Conservation (phyloP, 2,797 vertebrate genomes). For the Benthosema pterotum region DNA sequence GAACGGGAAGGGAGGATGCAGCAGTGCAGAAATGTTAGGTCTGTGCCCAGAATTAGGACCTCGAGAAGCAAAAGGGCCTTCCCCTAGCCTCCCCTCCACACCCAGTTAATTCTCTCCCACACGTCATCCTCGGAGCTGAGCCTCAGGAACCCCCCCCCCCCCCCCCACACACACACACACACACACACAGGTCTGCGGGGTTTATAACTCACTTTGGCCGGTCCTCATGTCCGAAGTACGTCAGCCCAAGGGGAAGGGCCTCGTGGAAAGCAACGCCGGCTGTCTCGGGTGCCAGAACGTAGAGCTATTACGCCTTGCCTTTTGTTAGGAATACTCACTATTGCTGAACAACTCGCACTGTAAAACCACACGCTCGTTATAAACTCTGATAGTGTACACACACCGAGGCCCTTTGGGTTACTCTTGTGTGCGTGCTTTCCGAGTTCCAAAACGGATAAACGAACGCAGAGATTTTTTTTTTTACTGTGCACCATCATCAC, state of each 20-base stretch:
- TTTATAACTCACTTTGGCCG: slow-evolving; percentile 48
- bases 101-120: slow-evolving; percentile 57
- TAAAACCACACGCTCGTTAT: too few relatives aligned
- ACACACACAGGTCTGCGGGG: slow-evolving; percentile 38
- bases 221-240: slow-evolving; percentile 49
- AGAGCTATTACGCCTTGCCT: background rate
- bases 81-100: slow-evolving; percentile 47
- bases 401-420: too few relatives aligned
- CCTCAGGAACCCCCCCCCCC: slow-evolving; percentile 45
- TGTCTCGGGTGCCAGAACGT: too few relatives aligned
- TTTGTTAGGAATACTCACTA: background rate
- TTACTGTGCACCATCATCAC: background rate
- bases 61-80: slow-evolving; percentile 49
- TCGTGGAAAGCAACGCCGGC: slow-evolving; percentile 38
- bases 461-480: too few relatives aligned
- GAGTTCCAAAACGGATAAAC: too few relatives aligned
- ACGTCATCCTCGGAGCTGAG: slow-evolving; percentile 54
- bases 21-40: slow-evolving; percentile 19
- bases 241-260: slow-evolving; percentile 36
- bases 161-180: too few relatives aligned
- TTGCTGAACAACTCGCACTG: too few relatives aligned
- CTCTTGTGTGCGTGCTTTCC: too few relatives aligned
- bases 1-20: slow-evolving; percentile 24
- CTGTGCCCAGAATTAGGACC: slow-evolving; percentile 38
- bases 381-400: too few relatives aligned